These are phyloP conservation scores for Neopipo cinnamomea DNA, from an alignment of 2,113 vertebrate species.

Conservation along the genomic window DNA sequence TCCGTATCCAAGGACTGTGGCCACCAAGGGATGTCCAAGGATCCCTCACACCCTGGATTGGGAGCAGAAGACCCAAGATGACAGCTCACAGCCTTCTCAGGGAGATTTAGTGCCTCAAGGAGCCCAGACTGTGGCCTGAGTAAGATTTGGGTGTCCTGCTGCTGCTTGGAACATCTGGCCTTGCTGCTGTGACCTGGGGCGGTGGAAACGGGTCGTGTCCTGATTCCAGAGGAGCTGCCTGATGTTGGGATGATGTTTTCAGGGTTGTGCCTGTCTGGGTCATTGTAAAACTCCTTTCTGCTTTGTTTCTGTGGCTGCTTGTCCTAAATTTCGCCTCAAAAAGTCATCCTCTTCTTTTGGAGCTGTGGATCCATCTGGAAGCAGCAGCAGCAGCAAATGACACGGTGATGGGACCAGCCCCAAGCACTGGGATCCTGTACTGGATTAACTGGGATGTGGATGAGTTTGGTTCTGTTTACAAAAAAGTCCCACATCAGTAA, in stretches of 20 bases:
- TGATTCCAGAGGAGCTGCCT: neutral
- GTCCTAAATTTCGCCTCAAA: neutral
- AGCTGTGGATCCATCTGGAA: neutral
- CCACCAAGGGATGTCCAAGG: neutral
- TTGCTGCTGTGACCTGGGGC: neutral
- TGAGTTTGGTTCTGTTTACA: neutral
- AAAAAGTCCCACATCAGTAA: accelerated
- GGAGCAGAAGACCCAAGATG: neutral
- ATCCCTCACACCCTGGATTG: accelerated
- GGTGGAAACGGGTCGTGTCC: neutral
- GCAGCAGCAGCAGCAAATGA: neutral
- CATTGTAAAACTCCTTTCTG: neutral
- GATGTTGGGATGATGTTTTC: neutral
- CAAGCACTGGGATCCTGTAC: neutral
- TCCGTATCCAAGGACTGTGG: accelerated
- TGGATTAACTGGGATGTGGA: neutral
- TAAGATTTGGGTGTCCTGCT: neutral
- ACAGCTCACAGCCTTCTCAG: accelerated
- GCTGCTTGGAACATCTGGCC: constrained; percentile 13
- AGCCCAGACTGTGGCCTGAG: neutral
- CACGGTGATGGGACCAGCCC: accelerated
- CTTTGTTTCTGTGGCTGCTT: neutral
- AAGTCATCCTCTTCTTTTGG: neutral
- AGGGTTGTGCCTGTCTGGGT: neutral
- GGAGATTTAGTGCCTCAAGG: neutral